These are phyloP conservation scores for Dromas ardeola DNA, from an alignment of 2,113 vertebrate species.

Conservation along the genomic window DNA sequence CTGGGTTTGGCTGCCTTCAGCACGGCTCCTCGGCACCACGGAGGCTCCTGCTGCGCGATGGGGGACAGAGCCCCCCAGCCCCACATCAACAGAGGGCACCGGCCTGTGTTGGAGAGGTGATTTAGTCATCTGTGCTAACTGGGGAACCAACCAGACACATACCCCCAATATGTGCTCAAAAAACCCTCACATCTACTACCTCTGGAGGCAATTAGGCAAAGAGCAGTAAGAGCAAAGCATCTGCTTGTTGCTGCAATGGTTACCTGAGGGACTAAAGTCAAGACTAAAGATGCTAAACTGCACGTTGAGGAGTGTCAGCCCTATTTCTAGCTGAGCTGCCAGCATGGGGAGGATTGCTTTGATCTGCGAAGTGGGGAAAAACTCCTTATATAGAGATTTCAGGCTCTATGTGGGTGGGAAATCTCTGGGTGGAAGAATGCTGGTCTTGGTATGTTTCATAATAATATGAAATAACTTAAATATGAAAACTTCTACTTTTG, in stretches of 20 bases:
- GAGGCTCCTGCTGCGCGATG: background rate
- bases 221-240: background rate
- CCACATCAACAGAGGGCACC: background rate
- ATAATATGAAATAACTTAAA: slow-evolving; percentile 41
- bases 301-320: background rate
- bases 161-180: background rate
- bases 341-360: background rate
- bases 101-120: background rate
- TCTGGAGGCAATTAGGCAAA: background rate
- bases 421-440: slow-evolving; percentile 8
- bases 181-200: rapidly evolving
- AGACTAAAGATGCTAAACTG: background rate
- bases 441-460: slow-evolving; percentile 34
- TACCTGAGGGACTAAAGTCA: background rate
- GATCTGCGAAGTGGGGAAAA: background rate
- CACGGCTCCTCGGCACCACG: background rate
- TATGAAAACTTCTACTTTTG: slow-evolving; percentile 32
- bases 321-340: background rate
- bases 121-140: background rate
- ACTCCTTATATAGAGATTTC: slow-evolving; percentile 16
- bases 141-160: background rate
- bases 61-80: background rate
- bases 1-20: slow-evolving; percentile 13
- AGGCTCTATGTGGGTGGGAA: slow-evolving; percentile 41
- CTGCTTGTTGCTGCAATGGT: background rate